These are phyloP conservation scores for Colossoma macropomum DNA, from an alignment of 2,113 vertebrate genomes.

Conservation along the genomic window DNA sequence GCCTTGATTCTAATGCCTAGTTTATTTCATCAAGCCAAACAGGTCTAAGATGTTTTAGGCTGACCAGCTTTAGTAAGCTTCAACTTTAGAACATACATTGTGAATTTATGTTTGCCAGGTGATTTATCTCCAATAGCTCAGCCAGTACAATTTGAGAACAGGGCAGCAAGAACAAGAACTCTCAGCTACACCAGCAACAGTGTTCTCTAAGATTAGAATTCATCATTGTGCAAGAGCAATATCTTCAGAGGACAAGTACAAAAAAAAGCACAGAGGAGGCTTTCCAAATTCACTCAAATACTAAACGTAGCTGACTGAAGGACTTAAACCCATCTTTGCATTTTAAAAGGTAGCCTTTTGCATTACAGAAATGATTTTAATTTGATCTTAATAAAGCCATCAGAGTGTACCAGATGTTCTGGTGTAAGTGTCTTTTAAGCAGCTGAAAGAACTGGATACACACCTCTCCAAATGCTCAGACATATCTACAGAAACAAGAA, in stretches of 20 bases:
- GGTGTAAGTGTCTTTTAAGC: not conserved
- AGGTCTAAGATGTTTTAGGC: not conserved
- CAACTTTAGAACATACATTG: no score
- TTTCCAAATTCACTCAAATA: not conserved
- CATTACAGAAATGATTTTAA: not conserved
- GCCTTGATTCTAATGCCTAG: not conserved
- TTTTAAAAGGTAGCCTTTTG: not conserved
- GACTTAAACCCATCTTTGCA: not conserved
- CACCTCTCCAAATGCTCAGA: not conserved
- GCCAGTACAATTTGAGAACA: not conserved
- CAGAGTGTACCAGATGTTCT: not conserved
- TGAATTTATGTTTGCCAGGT: not conserved
- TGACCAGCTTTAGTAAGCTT: not conserved
- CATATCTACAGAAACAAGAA: not conserved
- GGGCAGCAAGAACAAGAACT: not conserved
- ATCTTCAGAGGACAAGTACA: not conserved
- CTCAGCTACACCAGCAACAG: not conserved
- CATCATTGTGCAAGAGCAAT: not conserved
- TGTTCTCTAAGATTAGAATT: not conserved
- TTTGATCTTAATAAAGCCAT: not conserved
- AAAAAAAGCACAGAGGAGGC: not conserved
- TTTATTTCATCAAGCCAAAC: not conserved
- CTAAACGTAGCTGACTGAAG: not conserved
- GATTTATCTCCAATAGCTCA: not conserved
- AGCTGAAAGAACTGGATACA: not conserved